Conservation (phyloP, 2,888 invertebrate genomes). For the Masnerella sp. region DNA sequence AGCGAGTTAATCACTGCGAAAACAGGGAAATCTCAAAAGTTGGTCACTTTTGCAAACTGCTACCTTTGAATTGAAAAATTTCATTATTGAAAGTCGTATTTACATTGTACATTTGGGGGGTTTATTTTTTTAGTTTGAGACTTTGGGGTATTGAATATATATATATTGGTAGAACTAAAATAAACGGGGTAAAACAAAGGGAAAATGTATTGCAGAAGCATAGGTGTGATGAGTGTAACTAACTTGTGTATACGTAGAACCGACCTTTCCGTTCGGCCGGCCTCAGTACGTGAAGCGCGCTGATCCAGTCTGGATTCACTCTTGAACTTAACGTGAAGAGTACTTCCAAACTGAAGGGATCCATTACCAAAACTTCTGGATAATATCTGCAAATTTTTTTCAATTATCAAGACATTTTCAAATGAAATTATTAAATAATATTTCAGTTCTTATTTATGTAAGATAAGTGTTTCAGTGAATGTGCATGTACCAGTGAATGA, state of each 20-base stretch:
- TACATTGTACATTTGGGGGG: no score
- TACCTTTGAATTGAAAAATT: no score
- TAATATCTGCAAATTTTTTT: constrained; percentile 84
- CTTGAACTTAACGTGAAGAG: constrained; percentile 94
- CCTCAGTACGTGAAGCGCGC: constrained; percentile 91
- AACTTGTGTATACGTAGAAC: constrained; percentile 78
- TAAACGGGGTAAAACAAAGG: constrained; percentile 35
- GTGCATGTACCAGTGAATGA: no score
- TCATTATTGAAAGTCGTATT: no score
- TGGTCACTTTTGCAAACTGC: constrained; percentile 1
- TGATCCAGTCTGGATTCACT: constrained; percentile 99
- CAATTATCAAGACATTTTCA: background rate
- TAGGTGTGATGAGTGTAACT: constrained; percentile 78
- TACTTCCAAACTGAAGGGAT: constrained; percentile 96
- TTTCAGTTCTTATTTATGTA: no score
- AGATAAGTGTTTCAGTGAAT: no score
- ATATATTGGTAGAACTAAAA: background rate
- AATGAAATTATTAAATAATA: background rate
- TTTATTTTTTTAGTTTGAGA: background rate
- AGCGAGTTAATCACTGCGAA: constrained; percentile 54
- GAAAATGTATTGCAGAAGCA: constrained; percentile 68
- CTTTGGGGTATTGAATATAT: background rate
- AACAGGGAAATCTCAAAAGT: background rate
- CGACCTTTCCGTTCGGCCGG: constrained; percentile 83
- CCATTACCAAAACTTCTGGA: constrained; percentile 97